phyloP scores from a whole-genome alignment of 2,113 vertebrate species.

The Hyperoodon ampullatus region DNA sequence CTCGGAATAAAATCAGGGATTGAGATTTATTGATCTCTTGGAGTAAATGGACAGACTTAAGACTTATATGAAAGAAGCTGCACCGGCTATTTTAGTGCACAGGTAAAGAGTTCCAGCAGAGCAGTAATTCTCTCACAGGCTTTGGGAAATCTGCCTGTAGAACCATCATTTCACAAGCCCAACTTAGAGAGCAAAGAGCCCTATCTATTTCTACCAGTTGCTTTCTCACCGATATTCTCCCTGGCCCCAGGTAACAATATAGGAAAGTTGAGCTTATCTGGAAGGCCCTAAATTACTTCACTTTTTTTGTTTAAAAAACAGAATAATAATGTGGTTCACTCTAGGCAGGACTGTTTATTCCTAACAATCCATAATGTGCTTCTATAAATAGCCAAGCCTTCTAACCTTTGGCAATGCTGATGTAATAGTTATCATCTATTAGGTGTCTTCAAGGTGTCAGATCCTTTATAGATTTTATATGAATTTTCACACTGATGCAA shows the following conservation, averaged over 20 bases:
- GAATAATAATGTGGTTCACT: slow-evolving; percentile 43
- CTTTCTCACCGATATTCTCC: background rate
- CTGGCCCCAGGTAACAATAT: slow-evolving; percentile 33
- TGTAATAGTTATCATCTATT: background rate
- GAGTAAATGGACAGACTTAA: background rate
- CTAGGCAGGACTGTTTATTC: slow-evolving; percentile 14
- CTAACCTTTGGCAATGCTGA: background rate
- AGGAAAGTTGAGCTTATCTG: slow-evolving; percentile 55
- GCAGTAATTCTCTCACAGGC: background rate
- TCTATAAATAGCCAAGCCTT: background rate
- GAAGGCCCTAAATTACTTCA: slow-evolving; percentile 47
- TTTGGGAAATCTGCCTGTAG: background rate
- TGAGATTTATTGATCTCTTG: background rate
- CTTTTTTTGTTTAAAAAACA: slow-evolving; percentile 33
- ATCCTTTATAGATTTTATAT: background rate
- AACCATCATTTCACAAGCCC: background rate
- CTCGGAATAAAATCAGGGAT: background rate
- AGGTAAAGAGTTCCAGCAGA: background rate
- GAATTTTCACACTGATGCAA: background rate
- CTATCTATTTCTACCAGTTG: slow-evolving; percentile 51
- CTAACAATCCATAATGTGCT: slow-evolving; percentile 1
- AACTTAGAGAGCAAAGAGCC: slow-evolving; percentile 35
- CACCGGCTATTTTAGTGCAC: background rate
- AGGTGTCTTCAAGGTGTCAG: background rate
- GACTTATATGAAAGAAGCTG: background rate